These are phyloP conservation scores for Takifugu rubripes DNA, from an alignment of 2,797 vertebrate genomes.

Conservation along the genomic window DNA sequence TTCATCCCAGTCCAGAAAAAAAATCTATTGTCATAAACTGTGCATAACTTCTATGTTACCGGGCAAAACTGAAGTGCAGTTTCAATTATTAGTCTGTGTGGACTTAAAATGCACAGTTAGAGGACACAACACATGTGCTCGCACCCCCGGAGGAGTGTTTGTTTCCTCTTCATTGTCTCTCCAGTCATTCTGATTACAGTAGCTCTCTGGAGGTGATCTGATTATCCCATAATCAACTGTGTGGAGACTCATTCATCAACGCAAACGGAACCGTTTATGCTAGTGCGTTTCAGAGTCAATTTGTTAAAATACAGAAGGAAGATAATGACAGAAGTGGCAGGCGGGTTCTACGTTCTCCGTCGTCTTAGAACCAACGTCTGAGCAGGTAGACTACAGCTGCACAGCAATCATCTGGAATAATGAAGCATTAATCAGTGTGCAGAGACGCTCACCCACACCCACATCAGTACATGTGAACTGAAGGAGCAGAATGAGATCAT, in stretches of 20 bases:
- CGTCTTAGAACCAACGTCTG: constrained; percentile 1
- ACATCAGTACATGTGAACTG: too few species aligned
- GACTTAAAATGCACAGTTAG: constrained; percentile 5
- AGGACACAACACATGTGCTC: constrained; percentile 23
- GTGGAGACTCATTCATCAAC: constrained; percentile 42
- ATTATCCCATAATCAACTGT: constrained; percentile 55
- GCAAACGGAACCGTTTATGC: not conserved
- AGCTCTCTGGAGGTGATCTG: constrained; percentile 38
- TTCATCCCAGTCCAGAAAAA: constrained; percentile 42
- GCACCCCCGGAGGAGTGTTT: constrained; percentile 15
- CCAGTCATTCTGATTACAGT: constrained; percentile 46
- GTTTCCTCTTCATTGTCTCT: constrained; percentile 37
- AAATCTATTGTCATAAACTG: not conserved
- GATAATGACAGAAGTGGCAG: constrained; percentile 11
- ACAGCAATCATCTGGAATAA: constrained; percentile 1
- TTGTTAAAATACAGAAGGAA: constrained; percentile 22
- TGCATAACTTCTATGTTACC: too few species aligned
- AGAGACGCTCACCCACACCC: too few species aligned
- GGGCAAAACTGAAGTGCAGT: too few species aligned
- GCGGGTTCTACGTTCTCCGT: constrained; percentile 1
- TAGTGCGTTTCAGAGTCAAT: constrained; percentile 38
- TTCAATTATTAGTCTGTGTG: too few species aligned
- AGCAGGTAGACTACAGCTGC: constrained; percentile 3
- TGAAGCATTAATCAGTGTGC: too few species aligned
- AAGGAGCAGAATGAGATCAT: too few species aligned